Base-by-base conservation (phyloP, 2,797 vertebrate species). In the Sebastes matsubarae region DNA sequence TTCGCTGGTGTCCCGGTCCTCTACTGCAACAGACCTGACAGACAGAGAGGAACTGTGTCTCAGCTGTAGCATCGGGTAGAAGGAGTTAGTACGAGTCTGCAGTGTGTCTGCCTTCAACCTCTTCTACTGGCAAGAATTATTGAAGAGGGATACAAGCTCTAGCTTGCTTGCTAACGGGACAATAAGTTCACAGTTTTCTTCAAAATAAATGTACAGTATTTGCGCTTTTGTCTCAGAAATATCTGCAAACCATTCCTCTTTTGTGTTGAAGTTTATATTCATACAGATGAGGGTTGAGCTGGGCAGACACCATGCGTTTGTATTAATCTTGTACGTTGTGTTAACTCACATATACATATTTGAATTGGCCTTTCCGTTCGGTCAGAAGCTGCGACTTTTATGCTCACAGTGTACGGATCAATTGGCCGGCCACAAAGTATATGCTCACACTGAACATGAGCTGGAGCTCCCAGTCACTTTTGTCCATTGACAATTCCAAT, bases 21-120 rank as follows among this genome's bases (percentile, higher is more conserved):
- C 88, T 75, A 63, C 82, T 68, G 79, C 77, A 77, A 50, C 76
- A 58, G 61, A 73, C 69, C 80, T 88, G 87, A 85, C 81, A 82
- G 75, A 36, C 72, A 65, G 80, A 82, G 70, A 84, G 76, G 65
- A 79, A 81, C 75, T 64, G 80, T 83, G 77, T 80, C 64, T 84
- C 63, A 72, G 87, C 81, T 72, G 61, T 42, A 72, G 78, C 46
- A 68, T 59, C 8, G 1, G 64, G 18, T 68, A 54, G 63, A 70
- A 57, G 66, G 54, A 64, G 71, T 77, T 70, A 52, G 60, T 66
- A 61, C 64, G 72, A 78, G 36, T 30, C 2, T 4, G 60, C 38
- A 38, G 36, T 14, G 73, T 79, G 71, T 38, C 34, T 20, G 22
- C 5, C 57, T 73, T 65, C 14, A 76, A 32, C 25, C 42, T 75